A percentile compares a stretch with the other conserved stretches of the same genome.
phyloP scores from a whole-genome alignment of 2,888 invertebrate species.

The Heterodera filipjevi region DNA sequence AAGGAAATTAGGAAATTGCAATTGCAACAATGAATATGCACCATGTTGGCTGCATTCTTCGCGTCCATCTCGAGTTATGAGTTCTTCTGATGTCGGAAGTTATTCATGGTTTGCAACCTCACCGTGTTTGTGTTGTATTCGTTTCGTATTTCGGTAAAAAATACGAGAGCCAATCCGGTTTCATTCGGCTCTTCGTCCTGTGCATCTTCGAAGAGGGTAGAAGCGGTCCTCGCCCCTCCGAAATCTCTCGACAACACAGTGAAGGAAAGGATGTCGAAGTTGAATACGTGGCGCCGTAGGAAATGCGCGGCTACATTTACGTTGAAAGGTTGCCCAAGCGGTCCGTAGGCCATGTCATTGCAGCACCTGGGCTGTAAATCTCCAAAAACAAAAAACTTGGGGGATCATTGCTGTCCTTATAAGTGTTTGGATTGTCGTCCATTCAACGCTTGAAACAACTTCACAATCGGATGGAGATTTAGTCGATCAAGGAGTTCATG shows the following conservation, averaged over 20 bases:
- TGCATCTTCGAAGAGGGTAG: neutral
- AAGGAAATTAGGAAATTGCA: neutral
- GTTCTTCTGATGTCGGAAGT: too few species aligned
- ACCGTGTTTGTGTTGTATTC: neutral
- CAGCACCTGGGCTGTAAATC: neutral
- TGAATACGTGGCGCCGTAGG: neutral
- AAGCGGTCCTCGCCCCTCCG: neutral
- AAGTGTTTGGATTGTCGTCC: neutral
- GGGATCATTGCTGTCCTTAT: neutral
- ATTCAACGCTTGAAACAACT: neutral
- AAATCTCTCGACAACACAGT: neutral
- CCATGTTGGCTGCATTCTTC: neutral
- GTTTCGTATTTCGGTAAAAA: neutral
- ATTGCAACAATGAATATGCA: neutral
- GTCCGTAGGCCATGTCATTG: neutral
- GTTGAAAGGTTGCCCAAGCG: neutral
- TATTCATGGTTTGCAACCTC: too few species aligned
- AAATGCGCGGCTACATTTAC: constrained; percentile 11
- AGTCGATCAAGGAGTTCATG: neutral
- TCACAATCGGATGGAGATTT: constrained; percentile 10
- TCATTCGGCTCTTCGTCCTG: neutral
- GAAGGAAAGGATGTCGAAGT: neutral
- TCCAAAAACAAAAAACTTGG: neutral
- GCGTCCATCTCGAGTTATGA: too few species aligned
- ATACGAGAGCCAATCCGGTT: neutral